Percentiles rank a stretch among this genome's conserved stretches.
Evolutionary conservation across 2,888 invertebrate genomes (phyloP).

Genomic region (Drosophila atripex): DNA sequence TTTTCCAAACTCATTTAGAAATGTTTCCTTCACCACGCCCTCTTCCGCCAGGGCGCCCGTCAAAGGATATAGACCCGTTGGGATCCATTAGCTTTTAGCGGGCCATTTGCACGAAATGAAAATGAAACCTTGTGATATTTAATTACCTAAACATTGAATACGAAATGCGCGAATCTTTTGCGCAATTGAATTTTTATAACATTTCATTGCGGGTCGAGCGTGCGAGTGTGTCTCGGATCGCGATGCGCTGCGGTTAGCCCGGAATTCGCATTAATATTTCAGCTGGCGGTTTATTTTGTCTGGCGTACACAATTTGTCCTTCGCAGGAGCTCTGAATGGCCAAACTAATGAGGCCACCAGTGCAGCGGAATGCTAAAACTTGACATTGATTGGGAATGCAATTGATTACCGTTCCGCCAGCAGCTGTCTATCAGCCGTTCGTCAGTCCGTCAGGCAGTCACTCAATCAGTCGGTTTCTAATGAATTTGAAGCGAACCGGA

Average conservation of each 20-base stretch:
- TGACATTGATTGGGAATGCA: slow-evolving; percentile 55
- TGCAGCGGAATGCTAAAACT: slow-evolving; percentile 16
- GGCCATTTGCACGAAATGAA: slow-evolving; percentile 29
- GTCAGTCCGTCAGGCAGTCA: slow-evolving; percentile 13
- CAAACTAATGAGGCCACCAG: slow-evolving; percentile 53
- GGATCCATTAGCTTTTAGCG: slow-evolving; percentile 30
- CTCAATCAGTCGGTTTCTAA: slow-evolving; percentile 35
- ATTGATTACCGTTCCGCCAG: slow-evolving; percentile 38
- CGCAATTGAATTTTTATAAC: slow-evolving; percentile 56
- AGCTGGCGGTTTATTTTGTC: slow-evolving; percentile 25
- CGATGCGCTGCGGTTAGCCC: slow-evolving; percentile 1
- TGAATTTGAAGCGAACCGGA: slow-evolving; percentile 23
- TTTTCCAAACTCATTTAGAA: slow-evolving; percentile 33
- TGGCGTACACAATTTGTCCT: slow-evolving; percentile 15
- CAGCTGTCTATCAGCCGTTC: slow-evolving; percentile 25
- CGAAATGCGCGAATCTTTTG: slow-evolving; percentile 23
- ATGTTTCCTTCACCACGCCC: background rate
- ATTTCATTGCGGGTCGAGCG: slow-evolving; percentile 10
- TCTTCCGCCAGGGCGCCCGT: background rate
- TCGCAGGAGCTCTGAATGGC: slow-evolving; percentile 42
- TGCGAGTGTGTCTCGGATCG: background rate
- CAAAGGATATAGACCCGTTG: slow-evolving; percentile 4
- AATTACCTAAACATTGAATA: slow-evolving; percentile 60
- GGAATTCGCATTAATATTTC: slow-evolving; percentile 44
- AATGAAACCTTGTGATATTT: slow-evolving; percentile 44